phyloP scores from a whole-genome alignment of 2,797 vertebrate genomes.

The Melanotaenia trifasciata region DNA sequence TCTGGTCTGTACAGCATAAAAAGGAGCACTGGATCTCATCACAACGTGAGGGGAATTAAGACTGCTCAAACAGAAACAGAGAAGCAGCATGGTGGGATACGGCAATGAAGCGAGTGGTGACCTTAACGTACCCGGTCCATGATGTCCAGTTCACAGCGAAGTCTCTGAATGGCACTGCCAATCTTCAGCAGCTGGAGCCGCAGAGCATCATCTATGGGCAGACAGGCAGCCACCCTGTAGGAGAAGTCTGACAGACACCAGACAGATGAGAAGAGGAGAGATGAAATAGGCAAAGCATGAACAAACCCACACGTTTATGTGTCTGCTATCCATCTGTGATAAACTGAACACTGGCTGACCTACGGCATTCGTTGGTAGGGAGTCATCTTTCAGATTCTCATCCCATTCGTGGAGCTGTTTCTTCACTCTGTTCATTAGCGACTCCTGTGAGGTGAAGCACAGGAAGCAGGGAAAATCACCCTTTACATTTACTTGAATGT shows the following conservation, averaged over 20 bases:
- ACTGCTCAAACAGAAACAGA: background rate
- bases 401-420: constrained; percentile 97
- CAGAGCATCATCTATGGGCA: constrained; percentile 94
- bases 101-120: background rate
- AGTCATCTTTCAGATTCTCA: constrained; percentile 96
- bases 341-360: constrained; percentile 79
- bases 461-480: constrained; percentile 15
- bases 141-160: constrained; percentile 97
- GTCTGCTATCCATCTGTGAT: constrained; percentile 31
- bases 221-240: constrained; percentile 96
- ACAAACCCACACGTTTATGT: background rate
- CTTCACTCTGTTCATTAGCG: constrained; percentile 96
- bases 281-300: constrained; percentile 42
- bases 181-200: constrained; percentile 95
- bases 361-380: constrained; percentile 93
- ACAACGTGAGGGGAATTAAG: background rate
- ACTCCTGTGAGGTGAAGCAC: constrained; percentile 75
- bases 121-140: constrained; percentile 92
- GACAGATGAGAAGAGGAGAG: constrained; percentile 11
- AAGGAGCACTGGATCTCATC: constrained; percentile 25
- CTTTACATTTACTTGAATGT: constrained; percentile 33
- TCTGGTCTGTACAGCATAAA: background rate
- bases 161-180: constrained; percentile 95
- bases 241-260: constrained; percentile 90
- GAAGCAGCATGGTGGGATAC: background rate